These are phyloP conservation scores for Cremastinae sp. DNA, from an alignment of 2,888 invertebrate species.

Conservation along the genomic window DNA sequence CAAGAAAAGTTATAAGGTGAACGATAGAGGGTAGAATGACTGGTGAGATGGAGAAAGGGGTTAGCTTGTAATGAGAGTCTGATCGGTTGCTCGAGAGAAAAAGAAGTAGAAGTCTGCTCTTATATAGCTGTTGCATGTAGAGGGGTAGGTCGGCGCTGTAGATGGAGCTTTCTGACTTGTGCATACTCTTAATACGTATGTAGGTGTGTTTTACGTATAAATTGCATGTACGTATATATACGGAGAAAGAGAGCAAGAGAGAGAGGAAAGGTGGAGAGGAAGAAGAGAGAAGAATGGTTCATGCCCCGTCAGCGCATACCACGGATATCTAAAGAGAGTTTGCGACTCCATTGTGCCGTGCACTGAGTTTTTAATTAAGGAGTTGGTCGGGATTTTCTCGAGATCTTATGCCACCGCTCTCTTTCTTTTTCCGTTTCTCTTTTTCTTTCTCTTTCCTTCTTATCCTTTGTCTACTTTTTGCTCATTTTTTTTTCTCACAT, in stretches of 20 bases:
- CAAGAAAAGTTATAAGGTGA: constrained; percentile 22
- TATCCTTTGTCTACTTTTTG: constrained; percentile 53
- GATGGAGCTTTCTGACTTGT: constrained; percentile 50
- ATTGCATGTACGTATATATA: constrained; percentile 41
- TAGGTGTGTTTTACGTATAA: constrained; percentile 34
- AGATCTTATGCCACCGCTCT: constrained; percentile 66
- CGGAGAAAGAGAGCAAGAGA: constrained; percentile 18
- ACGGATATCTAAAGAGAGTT: constrained; percentile 71
- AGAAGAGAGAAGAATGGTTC: constrained; percentile 37
- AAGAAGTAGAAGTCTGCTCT: constrained; percentile 64
- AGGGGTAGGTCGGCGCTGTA: constrained; percentile 65
- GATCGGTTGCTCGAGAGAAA: constrained; percentile 49
- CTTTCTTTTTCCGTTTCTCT: constrained; percentile 50
- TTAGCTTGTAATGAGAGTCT: constrained; percentile 32
- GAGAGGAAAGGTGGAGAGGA: constrained; percentile 5
- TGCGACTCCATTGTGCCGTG: constrained; percentile 77
- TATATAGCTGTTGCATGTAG: constrained; percentile 29
- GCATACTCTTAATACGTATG: constrained; percentile 43
- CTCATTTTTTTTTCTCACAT: constrained; percentile 61
- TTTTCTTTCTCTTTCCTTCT: constrained; percentile 40
- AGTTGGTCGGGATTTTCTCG: constrained; percentile 73
- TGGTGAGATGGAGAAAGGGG: not conserved
- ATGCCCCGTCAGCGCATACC: constrained; percentile 61
- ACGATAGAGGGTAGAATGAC: not conserved
- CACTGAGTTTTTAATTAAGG: constrained; percentile 78